Base-by-base conservation (phyloP, 2,797 vertebrate species). In the Lagocephalus sceleratus region DNA sequence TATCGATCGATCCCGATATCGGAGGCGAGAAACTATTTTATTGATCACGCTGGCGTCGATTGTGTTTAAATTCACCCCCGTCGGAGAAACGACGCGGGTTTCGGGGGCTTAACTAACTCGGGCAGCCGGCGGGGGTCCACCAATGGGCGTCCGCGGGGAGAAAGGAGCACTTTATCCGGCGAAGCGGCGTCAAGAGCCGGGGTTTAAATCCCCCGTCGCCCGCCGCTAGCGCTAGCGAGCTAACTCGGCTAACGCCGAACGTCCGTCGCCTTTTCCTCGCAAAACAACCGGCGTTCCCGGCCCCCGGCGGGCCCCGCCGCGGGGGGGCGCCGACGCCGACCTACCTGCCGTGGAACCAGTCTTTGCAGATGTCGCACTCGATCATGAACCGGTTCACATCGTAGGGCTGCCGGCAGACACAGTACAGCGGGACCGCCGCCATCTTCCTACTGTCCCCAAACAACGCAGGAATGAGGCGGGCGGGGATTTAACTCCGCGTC, bases 361-460 rank as follows among this genome's bases (percentile, higher is more conserved):
- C 96, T 86, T 98, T 97, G 92, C 96, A 98, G 78, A 93, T 91
- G 87, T 98, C 95, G 83, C 96, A 98, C 83, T 98, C 95, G 87
- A 98, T 98, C 96, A 98, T 97, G 87, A 98, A 98, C 91, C 95
- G 95, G 92, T 84, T 96, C 86, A 97, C 95, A 74, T 98, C 95
- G 89, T 98, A 98, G 52, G 94, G 94, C 90, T 97, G 95, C 92
- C 95, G 94, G 93, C 95, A 98, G 87, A 98, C 93, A 88, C 95
- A 97, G 90, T 97, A 98, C 84, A 98, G 94, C 66, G 94, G 95
- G 88, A 91, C 93, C 85, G 92, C 91, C 91, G 94, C 93, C 91
- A 92, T 92, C 90, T 92, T 92, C 88, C 89, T 90, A 76, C 89
- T 90, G 90, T 89, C 89, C 91, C 91, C 83, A 91, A 92, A 92